Conservation (phyloP, 2,113 vertebrate genomes). For the Lamprotornis superbus region DNA sequence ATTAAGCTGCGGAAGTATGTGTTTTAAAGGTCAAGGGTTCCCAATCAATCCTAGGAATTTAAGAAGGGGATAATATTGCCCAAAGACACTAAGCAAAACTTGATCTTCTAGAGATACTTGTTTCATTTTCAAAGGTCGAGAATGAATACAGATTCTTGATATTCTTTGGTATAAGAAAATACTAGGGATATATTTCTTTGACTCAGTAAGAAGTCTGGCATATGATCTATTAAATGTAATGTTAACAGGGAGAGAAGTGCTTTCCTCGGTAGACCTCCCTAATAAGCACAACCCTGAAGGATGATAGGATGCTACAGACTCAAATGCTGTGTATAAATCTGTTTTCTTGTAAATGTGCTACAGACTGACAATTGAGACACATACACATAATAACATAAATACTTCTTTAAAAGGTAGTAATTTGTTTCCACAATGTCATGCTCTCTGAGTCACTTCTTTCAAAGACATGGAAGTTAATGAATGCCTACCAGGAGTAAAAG, state of each 20-base stretch:
- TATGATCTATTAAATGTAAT: background rate
- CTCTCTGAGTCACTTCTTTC: background rate
- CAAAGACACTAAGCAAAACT: slow-evolving; percentile 44
- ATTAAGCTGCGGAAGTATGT: background rate
- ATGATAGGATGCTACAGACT: background rate
- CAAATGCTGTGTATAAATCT: background rate
- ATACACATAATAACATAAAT: background rate
- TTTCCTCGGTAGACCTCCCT: background rate
- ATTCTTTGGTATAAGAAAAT: slow-evolving; percentile 25
- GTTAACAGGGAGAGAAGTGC: slow-evolving; percentile 7
- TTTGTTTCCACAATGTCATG: background rate
- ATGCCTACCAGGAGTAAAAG: background rate
- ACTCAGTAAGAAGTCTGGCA: background rate
- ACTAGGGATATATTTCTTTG: background rate
- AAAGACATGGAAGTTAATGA: background rate
- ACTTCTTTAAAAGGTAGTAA: background rate
- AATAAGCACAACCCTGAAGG: background rate
- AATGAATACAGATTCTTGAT: background rate
- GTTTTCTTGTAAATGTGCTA: background rate
- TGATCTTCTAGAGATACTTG: slow-evolving; percentile 39
- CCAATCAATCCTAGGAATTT: slow-evolving; percentile 49
- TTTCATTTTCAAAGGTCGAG: slow-evolving; percentile 48
- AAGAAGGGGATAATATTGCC: slow-evolving; percentile 50
- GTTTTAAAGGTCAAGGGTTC: slow-evolving; percentile 61
- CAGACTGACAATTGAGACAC: background rate